These are phyloP conservation scores for Eulithis testata DNA, from an alignment of 2,888 invertebrate species.

Conservation along the genomic window DNA sequence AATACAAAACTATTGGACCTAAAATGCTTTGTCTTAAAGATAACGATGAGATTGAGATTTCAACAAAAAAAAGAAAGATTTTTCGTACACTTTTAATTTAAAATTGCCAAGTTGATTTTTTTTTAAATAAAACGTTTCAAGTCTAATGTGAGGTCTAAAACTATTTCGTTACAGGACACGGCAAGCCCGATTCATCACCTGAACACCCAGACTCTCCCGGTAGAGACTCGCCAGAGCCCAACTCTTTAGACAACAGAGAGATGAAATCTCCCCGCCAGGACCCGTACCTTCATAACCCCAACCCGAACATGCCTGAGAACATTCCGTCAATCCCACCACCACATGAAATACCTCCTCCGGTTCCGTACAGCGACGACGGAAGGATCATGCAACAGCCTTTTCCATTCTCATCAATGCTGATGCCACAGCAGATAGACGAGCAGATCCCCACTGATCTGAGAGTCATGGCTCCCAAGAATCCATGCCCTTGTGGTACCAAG, in stretches of 20 bases:
- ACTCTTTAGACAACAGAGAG: constrained; percentile 61
- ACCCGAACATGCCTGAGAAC: constrained; percentile 57
- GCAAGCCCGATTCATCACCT: constrained; percentile 73
- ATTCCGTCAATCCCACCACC: constrained; percentile 50
- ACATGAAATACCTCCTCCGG: constrained; percentile 64
- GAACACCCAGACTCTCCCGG: constrained; percentile 47
- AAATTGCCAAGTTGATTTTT: too few relatives aligned
- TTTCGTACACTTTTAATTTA: too few relatives aligned
- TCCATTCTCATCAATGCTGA: constrained; percentile 67
- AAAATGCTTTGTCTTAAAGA: too few relatives aligned
- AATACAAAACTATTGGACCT: too few relatives aligned
- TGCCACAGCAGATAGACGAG: constrained; percentile 68
- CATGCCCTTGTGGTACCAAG: constrained; percentile 65
- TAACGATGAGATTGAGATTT: too few relatives aligned
- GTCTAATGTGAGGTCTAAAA: too few relatives aligned
- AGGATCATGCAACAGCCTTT: constrained; percentile 70
- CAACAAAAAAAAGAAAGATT: too few relatives aligned
- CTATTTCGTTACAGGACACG: constrained; percentile 60
- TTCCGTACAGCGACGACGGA: constrained; percentile 66
- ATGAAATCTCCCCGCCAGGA: constrained; percentile 71
- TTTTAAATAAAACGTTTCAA: too few relatives aligned
- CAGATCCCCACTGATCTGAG: constrained; percentile 75
- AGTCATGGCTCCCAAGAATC: constrained; percentile 64
- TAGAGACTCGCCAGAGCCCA: constrained; percentile 72
- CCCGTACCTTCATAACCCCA: constrained; percentile 64